Percentiles rank a stretch among this genome's conserved stretches.
These are phyloP conservation scores for Mamestra brassicae DNA, from an alignment of 2,888 invertebrate genomes.

Conservation along the genomic window DNA sequence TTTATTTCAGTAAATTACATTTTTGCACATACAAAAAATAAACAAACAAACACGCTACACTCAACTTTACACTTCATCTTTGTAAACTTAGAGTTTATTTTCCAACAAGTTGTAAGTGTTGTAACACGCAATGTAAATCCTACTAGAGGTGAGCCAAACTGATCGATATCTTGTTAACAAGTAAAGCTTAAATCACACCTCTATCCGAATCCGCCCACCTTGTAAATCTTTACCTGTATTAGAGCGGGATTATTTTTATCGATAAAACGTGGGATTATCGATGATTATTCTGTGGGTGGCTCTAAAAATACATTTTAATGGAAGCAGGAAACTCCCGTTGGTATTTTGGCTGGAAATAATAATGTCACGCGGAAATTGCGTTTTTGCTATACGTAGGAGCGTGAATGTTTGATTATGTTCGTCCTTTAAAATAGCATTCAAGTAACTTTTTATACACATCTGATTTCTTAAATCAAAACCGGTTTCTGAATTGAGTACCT, in stretches of 20 bases:
- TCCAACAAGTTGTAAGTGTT: not conserved
- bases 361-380: conserved; percentile 1
- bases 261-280: conserved; percentile 63
- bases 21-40: not conserved
- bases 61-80: not conserved
- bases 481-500: too few relatives aligned
- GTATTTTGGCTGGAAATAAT: not conserved
- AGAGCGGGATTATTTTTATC: conserved; percentile 56
- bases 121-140: not conserved
- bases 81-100: not conserved
- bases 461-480: too few relatives aligned
- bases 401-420: not conserved
- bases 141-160: conserved; percentile 47
- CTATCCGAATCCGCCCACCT: conserved; percentile 75
- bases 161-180: conserved; percentile 82
- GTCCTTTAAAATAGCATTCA: not conserved
- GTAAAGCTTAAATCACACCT: conserved; percentile 77
- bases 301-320: conserved; percentile 23
- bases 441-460: not conserved
- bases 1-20: conserved; percentile 12
- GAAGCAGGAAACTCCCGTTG: conserved; percentile 4
- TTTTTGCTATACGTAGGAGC: not conserved
- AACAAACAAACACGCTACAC: not conserved
- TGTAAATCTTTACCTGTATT: conserved; percentile 75
- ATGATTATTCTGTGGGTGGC: conserved; percentile 31